A percentile compares a stretch with the other conserved stretches of the same genome.
phyloP scores from a whole-genome alignment of 2,113 vertebrate species.

The Actenoides hombroni region DNA sequence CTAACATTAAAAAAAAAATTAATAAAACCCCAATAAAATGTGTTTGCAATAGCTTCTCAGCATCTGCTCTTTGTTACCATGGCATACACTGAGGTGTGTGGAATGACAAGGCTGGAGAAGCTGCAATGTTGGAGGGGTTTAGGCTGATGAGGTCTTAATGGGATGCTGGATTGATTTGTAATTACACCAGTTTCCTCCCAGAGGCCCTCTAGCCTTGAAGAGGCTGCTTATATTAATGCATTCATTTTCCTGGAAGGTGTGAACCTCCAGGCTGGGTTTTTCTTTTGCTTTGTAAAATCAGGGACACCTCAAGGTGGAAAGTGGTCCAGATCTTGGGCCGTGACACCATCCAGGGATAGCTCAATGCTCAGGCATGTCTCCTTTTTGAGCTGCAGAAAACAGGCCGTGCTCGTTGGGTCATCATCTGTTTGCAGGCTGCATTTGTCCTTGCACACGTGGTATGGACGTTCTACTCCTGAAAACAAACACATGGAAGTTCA shows the following conservation, averaged over 20 bases:
- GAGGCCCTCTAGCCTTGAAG: background rate
- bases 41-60: constrained; percentile 62
- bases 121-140: constrained; percentile 47
- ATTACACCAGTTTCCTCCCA: background rate
- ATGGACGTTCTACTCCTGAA: background rate
- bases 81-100: background rate
- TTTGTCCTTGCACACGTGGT: background rate
- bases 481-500: background rate
- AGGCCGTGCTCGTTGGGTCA: background rate
- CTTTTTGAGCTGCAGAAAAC: background rate
- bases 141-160: constrained; percentile 27
- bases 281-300: background rate
- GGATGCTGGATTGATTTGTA: constrained; percentile 56
- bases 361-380: fast-evolving
- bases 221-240: background rate
- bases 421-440: background rate
- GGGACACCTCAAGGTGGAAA: background rate
- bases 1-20: too few relatives aligned
- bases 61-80: constrained; percentile 71
- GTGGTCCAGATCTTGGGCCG: background rate
- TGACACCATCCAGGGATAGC: background rate
- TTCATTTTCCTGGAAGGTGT: background rate
- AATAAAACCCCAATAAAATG: too few relatives aligned
- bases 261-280: background rate
- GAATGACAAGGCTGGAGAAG: constrained; percentile 17